Evolutionary conservation across 2,888 invertebrate species (phyloP).

Genomic region (Formica aserva): DNA sequence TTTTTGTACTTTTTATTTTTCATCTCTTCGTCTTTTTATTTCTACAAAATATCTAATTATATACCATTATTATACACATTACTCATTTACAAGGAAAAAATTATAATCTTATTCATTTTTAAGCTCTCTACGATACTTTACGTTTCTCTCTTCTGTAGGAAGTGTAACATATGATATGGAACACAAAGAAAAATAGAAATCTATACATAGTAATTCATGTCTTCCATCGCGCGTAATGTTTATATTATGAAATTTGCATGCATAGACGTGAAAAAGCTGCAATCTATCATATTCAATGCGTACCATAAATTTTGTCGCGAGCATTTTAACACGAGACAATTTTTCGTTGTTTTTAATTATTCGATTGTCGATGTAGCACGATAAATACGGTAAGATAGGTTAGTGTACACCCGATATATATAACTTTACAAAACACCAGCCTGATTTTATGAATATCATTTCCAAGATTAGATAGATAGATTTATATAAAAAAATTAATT

Average conservation of each 20-base stretch:
- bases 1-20: neutral
- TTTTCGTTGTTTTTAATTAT: neutral
- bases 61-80: neutral
- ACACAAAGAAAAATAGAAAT: neutral
- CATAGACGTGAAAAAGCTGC: neutral
- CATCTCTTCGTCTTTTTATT: neutral
- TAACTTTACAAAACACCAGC: neutral
- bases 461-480: neutral
- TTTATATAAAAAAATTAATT: neutral
- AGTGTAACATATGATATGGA: neutral
- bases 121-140: neutral
- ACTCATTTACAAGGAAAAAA: neutral
- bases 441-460: neutral
- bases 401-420: slow-evolving; percentile 1
- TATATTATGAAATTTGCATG: neutral
- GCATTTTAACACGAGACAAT: neutral
- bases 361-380: neutral
- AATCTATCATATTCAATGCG: neutral
- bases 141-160: neutral
- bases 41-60: neutral
- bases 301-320: too few relatives aligned
- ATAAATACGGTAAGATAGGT: slow-evolving; percentile 18
- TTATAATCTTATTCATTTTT: neutral
- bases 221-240: neutral
- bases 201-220: neutral